Percentiles rank a stretch among this genome's conserved stretches.
Evolutionary conservation across 2,797 vertebrate species (phyloP).

Genomic region (Ctenosaura bakeri): DNA sequence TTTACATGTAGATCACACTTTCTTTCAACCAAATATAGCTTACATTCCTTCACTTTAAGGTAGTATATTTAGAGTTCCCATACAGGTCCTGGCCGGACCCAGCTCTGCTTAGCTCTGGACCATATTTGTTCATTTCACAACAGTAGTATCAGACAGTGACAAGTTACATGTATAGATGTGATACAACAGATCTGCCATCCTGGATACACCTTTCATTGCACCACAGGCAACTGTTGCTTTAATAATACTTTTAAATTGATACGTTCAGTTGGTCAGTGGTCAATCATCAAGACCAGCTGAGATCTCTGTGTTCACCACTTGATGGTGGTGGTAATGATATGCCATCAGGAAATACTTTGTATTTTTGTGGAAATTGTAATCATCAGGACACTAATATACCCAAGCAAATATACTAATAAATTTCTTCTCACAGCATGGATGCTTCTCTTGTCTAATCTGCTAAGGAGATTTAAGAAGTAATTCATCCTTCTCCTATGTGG

Average conservation of each 20-base stretch:
- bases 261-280: background rate
- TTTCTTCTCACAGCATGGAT: background rate
- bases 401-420: background rate
- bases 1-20: background rate
- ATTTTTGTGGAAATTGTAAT: background rate
- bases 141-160: background rate
- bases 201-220: background rate
- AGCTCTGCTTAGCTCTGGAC: background rate
- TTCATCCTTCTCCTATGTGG: no score
- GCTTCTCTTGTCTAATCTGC: no score
- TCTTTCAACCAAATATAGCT: background rate
- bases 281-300: background rate
- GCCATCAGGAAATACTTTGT: background rate
- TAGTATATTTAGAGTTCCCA: background rate
- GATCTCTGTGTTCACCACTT: background rate
- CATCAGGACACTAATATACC: background rate
- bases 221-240: background rate
- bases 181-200: background rate
- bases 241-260: background rate
- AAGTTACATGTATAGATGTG: background rate
- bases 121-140: background rate
- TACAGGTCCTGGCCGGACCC: background rate
- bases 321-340: background rate
- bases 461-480: no score
- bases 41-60: background rate